A percentile compares a stretch with the other conserved stretches of the same genome.
Conservation (phyloP, 2,888 invertebrate genomes). For the Anoplius nigerrimus region DNA sequence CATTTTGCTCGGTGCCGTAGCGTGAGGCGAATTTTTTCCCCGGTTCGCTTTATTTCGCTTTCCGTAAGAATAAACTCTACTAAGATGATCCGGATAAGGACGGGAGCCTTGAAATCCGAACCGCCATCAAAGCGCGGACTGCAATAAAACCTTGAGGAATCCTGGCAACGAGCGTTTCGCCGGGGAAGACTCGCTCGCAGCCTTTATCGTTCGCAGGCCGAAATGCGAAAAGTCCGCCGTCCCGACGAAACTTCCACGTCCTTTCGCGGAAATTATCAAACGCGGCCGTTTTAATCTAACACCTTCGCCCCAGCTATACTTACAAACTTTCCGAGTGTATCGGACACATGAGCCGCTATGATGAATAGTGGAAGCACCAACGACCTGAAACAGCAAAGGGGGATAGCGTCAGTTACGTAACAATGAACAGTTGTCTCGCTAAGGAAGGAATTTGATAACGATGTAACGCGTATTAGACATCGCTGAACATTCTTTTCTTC, state of each 20-base stretch:
- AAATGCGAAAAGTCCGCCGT: slow-evolving; percentile 24
- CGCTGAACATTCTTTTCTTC: not conserved
- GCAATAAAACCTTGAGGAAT: slow-evolving; percentile 66
- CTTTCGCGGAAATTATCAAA: no score
- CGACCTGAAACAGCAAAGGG: slow-evolving; percentile 78
- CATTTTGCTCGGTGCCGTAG: slow-evolving; percentile 22
- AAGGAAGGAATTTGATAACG: not conserved
- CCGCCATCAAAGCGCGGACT: slow-evolving; percentile 51
- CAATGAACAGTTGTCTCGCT: no score
- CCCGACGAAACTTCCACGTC: no score
- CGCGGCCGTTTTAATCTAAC: no score
- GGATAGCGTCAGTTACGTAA: not conserved
- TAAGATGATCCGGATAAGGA: slow-evolving; percentile 5
- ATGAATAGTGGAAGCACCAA: slow-evolving; percentile 79
- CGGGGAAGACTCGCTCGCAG: slow-evolving; percentile 38
- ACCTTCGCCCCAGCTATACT: slow-evolving; percentile 71
- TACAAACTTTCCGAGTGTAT: slow-evolving; percentile 79
- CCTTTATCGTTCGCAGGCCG: slow-evolving; percentile 50
- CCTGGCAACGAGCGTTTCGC: slow-evolving; percentile 59
- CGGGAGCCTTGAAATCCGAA: slow-evolving; percentile 48
- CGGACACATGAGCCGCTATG: slow-evolving; percentile 77
- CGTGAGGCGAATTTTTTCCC: slow-evolving; percentile 28
- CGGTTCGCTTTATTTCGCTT: slow-evolving; percentile 21
- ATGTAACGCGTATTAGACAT: not conserved
- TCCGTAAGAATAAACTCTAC: slow-evolving; percentile 29